These are phyloP conservation scores for Trissoscelio sp. DNA, from an alignment of 2,888 invertebrate genomes.

Conservation along the genomic window DNA sequence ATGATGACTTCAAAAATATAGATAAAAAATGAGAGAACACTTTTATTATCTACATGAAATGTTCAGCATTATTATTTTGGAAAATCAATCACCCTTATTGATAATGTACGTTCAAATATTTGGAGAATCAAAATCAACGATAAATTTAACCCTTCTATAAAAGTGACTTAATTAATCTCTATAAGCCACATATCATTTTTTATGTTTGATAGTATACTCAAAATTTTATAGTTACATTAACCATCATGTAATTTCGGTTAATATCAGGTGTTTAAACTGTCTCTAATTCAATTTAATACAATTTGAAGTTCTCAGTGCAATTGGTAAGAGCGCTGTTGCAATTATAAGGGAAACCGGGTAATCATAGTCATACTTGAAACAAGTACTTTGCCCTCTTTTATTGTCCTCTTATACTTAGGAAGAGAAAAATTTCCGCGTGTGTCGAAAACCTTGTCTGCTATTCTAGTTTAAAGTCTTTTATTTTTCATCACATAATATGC, in stretches of 20 bases:
- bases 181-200: not conserved
- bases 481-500: slow-evolving; percentile 23
- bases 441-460: not conserved
- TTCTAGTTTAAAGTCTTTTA: slow-evolving; percentile 9
- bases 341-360: slow-evolving; percentile 29
- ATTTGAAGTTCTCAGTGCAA: not conserved
- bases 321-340: slow-evolving; percentile 7
- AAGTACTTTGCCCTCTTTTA: slow-evolving; percentile 12
- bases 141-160: not conserved
- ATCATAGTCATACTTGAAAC: slow-evolving; percentile 26
- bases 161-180: slow-evolving; percentile 6
- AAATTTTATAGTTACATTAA: slow-evolving; percentile 10
- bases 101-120: no score
- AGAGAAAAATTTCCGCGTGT: slow-evolving; percentile 1
- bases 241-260: not conserved
- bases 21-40: not conserved
- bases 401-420: not conserved
- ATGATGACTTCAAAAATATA: not conserved
- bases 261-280: slow-evolving; percentile 12
- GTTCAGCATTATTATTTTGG: no score
- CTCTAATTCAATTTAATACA: slow-evolving; percentile 19
- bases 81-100: no score
- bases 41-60: no score
- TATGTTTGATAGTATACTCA: slow-evolving; percentile 5
- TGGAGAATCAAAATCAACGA: not conserved